Conservation (phyloP, 2,797 vertebrate species). For the Gymnothorax reevesii region DNA sequence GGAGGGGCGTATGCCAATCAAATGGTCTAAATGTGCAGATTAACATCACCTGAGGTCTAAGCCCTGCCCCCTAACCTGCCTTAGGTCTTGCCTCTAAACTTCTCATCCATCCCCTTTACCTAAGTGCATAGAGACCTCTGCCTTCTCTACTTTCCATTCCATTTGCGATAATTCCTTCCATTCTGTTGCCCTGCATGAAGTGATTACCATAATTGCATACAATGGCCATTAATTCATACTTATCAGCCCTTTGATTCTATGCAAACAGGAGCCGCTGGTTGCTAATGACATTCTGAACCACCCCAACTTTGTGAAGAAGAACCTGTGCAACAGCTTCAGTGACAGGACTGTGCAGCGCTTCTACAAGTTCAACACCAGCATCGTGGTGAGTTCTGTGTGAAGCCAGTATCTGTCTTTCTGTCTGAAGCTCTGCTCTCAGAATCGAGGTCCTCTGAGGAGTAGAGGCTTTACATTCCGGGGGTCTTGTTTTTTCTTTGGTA, state of each 20-base stretch:
- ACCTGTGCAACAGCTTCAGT: constrained; percentile 96
- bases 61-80: neutral
- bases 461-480: neutral
- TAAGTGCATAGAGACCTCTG: neutral
- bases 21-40: too few relatives aligned
- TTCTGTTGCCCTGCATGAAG: too few relatives aligned
- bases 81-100: neutral
- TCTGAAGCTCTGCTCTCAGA: neutral
- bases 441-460: neutral
- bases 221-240: too few relatives aligned
- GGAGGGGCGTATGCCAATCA: neutral
- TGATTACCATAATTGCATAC: too few relatives aligned
- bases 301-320: constrained; percentile 97
- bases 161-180: too few relatives aligned
- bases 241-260: too few relatives aligned
- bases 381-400: constrained; percentile 73
- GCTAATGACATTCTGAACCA: constrained; percentile 98
- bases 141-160: neutral
- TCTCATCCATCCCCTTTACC: neutral
- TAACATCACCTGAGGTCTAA: neutral
- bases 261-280: constrained; percentile 87
- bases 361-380: constrained; percentile 97
- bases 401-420: neutral
- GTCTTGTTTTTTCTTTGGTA: neutral
- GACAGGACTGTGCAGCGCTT: constrained; percentile 96